These are phyloP conservation scores for Isurus oxyrinchus DNA, from an alignment of 2,113 vertebrate genomes.

Conservation along the genomic window DNA sequence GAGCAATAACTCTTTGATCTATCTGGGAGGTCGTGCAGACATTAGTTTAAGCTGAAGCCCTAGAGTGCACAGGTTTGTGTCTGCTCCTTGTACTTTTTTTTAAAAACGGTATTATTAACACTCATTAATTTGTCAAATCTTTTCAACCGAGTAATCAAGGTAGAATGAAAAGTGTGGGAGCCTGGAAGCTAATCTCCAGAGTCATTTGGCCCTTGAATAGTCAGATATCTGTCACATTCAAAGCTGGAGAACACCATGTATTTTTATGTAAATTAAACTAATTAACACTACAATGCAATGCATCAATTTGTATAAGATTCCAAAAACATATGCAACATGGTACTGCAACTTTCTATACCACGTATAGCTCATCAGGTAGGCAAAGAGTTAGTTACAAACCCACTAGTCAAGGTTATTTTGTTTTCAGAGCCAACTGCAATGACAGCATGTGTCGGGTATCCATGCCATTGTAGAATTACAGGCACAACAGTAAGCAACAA, in stretches of 20 bases:
- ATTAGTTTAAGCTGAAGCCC: conserved; percentile 50
- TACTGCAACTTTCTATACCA: not conserved
- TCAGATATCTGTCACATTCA: not conserved
- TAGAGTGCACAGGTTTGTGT: conserved; percentile 10
- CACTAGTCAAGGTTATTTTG: not conserved
- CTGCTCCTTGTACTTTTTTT: conserved; percentile 7
- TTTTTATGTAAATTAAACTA: not conserved
- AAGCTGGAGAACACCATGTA: not conserved
- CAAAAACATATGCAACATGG: not conserved
- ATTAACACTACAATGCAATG: not conserved
- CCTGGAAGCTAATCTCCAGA: not conserved
- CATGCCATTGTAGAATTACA: not conserved
- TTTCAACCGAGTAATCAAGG: conserved; percentile 1
- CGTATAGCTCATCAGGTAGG: not conserved
- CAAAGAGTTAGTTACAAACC: not conserved
- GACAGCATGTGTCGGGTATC: not conserved
- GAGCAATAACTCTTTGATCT: conserved; percentile 73
- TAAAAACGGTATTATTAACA: not conserved
- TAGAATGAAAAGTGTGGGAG: not conserved
- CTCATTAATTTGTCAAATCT: conserved; percentile 20
- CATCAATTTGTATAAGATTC: not conserved
- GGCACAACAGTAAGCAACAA: not conserved
- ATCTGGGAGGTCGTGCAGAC: conserved; percentile 62
- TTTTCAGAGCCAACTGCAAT: not conserved
- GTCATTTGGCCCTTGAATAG: not conserved